Base-by-base conservation (phyloP, 2,113 vertebrate species). In the Sinosuthora webbiana region DNA sequence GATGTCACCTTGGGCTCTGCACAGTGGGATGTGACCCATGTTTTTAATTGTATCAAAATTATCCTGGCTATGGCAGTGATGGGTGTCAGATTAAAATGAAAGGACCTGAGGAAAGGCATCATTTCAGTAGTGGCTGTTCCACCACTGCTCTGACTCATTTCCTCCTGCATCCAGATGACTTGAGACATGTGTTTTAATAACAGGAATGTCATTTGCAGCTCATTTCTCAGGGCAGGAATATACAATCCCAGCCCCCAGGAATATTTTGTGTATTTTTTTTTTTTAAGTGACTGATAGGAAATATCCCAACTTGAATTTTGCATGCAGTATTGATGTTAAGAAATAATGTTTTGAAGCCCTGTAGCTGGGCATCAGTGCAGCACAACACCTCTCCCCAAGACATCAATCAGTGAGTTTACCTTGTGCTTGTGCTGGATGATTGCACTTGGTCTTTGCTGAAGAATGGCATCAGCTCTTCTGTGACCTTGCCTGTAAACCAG, bases 391-490 rank as follows among this genome's bases (percentile, higher is more conserved):
- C 33, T 64, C 25, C 44, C 31, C 49, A 44, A 7, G 15, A 14
- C 13, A 56, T 22, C 69, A 30, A 0, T 33, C 73, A 44, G 7
- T 1, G 22, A 41, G 7, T 42, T 91, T 23, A 50, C 33, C 44
- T 42, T 0, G 0, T 42, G 39, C 35, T 90, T 39, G 15, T 21
- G 24, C 50, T 8, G 8, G 74, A 11, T 28, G 7, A 22, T n/a
- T 75, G 37, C 19, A 37, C 27, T 14, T 44, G 27, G 24, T 39
- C 16, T 65, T 55, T 64, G 24, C 8, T 27, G 77, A 33, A 45
- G 74, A 60, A 24, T 1, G 1, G 12, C 68, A 53, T 39, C 2
- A 8, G 74, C 16, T 77, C 59, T 45, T 52, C 53, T 20, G 11
- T 33, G 59, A 41, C 33, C 35, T 27, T 60, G 63, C 6, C 63